Evolutionary conservation across 2,113 vertebrate species (phyloP).

Genomic region (Xiphias gladius): DNA sequence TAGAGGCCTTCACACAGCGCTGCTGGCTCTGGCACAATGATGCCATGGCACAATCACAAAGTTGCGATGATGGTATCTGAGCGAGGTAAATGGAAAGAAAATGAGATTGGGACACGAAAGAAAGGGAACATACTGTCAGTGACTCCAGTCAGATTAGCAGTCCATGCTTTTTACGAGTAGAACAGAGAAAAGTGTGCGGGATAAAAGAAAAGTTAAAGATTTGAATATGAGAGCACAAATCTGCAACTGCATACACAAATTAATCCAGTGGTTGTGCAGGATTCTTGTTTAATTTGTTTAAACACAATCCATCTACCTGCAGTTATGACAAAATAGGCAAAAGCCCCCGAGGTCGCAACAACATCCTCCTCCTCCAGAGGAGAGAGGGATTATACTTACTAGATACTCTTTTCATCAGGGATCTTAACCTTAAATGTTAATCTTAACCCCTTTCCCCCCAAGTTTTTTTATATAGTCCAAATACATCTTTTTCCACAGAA

Average conservation of each 20-base stretch:
- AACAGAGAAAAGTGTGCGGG: background rate
- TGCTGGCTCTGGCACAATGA: conserved; percentile 92
- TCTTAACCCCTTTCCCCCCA: background rate
- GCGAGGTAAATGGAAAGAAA: background rate
- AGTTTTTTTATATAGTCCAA: background rate
- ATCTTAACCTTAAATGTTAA: background rate
- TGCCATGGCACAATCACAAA: conserved; percentile 87
- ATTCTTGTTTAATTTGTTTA: background rate
- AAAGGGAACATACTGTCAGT: background rate
- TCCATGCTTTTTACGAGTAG: background rate
- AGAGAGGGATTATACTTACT: background rate
- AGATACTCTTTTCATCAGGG: background rate
- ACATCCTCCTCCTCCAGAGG: background rate
- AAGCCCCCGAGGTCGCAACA: background rate
- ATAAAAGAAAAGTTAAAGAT: background rate
- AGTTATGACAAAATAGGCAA: background rate
- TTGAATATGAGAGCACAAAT: background rate
- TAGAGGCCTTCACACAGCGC: conserved; percentile 91
- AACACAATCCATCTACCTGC: background rate
- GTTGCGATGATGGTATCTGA: conserved; percentile 66
- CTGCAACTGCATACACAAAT: background rate
- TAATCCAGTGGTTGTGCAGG: background rate
- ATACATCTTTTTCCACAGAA: background rate
- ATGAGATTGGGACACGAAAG: background rate
- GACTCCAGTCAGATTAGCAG: background rate